Base-by-base conservation (phyloP, 1,140 invertebrate species). In the Drosophila quadrilineata region DNA sequence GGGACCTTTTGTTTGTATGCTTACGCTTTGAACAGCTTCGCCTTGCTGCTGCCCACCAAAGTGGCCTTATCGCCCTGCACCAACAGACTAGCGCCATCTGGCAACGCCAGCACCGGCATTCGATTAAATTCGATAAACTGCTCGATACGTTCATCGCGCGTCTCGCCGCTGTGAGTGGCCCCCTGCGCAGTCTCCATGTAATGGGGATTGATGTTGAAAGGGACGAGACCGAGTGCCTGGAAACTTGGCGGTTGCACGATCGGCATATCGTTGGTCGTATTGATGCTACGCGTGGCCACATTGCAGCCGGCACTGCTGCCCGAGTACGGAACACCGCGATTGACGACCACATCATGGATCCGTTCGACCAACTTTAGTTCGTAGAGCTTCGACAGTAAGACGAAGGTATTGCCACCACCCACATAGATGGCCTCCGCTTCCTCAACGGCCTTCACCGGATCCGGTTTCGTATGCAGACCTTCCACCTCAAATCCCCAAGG, bases 151-250 rank as follows among this genome's bases (percentile, higher is more conserved):
- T 94, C 91, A 72, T 95, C 92, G 90, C 95, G 92, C 76, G 92
- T 94, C 90, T 95, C 95, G 21, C 95, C 95, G 90, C 93, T 94
- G 88, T 96, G 95, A 57, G 89, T 93, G 56, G 91, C 92, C 74
- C 89, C 91, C 9, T 90, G 74, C 71, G 93, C 90, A 31, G 92
- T 82, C 48, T 96, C 95, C 66, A 95, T 87, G 86, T 95, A 97
- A 89, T 97, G 95, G 26, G 95, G 94, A 90, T 96, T 97, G 33
- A 97, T 96, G 88, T 97, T 96, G 86, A 96, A 96, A 2, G 95
- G 94, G 2, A 97, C 93, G 9, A 97, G 91, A 12, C 90, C 91
- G 31, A 96, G 90, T 4, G 94, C 95, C 62, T 93, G 90, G 90
- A 96, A 96, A 52, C 90, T 92, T 16, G 94, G 94, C 59, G 95